A percentile compares a stretch with the other conserved stretches of the same genome.
Conservation (phyloP, 2,113 vertebrate genomes). For the Melanerpes formicivorus region DNA sequence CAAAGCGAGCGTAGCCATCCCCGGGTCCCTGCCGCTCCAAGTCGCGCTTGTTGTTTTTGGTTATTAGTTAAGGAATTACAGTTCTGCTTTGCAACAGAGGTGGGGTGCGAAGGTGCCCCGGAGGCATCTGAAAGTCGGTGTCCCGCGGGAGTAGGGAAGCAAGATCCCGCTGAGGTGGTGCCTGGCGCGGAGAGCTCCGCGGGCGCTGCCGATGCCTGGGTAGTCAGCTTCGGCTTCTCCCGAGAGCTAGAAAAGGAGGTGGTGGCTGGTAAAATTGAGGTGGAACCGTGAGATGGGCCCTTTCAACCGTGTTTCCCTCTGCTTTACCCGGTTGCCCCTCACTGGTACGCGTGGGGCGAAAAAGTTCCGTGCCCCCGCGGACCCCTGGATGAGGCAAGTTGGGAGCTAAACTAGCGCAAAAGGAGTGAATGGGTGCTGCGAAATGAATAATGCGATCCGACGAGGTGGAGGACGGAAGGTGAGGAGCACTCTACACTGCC, state of each 20-base stretch:
- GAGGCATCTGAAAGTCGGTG: not conserved
- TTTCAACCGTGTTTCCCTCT: fast-evolving
- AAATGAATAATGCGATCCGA: fast-evolving
- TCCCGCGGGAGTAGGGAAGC: not conserved
- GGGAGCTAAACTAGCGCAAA: fast-evolving
- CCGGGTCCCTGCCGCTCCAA: not conserved
- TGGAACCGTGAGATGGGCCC: fast-evolving
- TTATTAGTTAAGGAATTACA: not conserved
- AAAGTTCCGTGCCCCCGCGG: not conserved
- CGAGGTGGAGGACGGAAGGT: not conserved
- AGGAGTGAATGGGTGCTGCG: fast-evolving
- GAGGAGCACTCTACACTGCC: fast-evolving
- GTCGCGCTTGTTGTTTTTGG: not conserved
- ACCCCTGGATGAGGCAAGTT: not conserved
- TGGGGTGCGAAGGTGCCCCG: not conserved
- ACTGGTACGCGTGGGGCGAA: fast-evolving
- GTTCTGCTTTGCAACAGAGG: too few species aligned
- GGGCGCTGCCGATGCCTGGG: not conserved
- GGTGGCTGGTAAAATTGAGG: not conserved
- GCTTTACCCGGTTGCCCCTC: not conserved
- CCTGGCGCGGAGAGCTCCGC: not conserved
- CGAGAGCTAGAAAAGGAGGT: not conserved
- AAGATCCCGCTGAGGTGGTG: too few species aligned
- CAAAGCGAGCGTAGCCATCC: not conserved
- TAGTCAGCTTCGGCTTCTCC: not conserved